Evolutionary conservation across 2,797 vertebrate genomes (phyloP).

Genomic region (Myotis vivesi): DNA sequence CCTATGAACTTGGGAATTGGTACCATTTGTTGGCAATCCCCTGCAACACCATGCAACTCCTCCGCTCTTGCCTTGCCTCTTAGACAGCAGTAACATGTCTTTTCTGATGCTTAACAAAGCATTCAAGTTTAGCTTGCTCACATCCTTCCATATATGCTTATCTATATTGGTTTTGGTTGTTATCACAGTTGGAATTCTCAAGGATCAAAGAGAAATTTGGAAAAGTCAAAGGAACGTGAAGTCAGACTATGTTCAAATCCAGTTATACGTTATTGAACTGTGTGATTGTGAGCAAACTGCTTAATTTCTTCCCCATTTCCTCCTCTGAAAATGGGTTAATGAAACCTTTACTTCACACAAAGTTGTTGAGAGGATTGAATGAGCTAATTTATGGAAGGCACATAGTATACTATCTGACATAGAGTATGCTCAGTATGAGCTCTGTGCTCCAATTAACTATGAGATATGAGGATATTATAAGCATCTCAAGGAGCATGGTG

Average conservation of each 20-base stretch:
- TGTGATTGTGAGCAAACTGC: neutral
- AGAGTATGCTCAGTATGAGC: neutral
- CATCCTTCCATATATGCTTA: neutral
- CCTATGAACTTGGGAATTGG: neutral
- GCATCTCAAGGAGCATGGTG: neutral
- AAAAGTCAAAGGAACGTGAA: neutral
- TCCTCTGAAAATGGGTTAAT: neutral
- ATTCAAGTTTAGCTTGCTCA: neutral
- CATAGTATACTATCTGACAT: neutral
- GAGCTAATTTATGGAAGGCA: neutral
- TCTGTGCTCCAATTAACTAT: neutral
- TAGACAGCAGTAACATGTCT: neutral
- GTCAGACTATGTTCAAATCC: neutral
- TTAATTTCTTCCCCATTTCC: neutral
- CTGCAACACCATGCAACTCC: neutral
- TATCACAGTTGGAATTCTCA: neutral
- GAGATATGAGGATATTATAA: neutral
- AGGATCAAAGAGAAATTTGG: neutral
- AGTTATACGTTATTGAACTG: neutral
- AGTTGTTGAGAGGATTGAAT: neutral
- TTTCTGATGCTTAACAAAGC: neutral
- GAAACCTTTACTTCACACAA: neutral
- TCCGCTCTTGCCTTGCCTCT: neutral
- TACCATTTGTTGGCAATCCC: neutral
- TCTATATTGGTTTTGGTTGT: neutral